Percentiles rank a stretch among this genome's conserved stretches.
Conservation (phyloP, 2,797 vertebrate species). For the Anabacerthia variegaticeps region DNA sequence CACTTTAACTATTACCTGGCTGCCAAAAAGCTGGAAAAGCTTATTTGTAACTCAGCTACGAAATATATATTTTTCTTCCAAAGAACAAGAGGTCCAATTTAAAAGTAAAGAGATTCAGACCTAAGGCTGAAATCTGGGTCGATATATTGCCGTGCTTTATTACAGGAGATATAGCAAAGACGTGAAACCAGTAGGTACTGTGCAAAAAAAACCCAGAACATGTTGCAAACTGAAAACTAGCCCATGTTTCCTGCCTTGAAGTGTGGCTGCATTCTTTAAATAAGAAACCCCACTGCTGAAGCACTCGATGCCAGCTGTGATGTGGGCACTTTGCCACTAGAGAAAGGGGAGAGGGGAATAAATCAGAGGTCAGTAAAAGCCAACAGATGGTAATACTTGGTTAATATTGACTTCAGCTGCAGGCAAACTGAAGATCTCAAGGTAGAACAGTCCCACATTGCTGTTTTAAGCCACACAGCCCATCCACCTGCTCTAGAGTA, state of each 20-base stretch:
- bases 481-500: slow-evolving; percentile 26
- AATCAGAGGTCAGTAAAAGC: slow-evolving; percentile 21
- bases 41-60: slow-evolving; percentile 40
- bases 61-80: neutral
- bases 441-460: neutral
- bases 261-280: neutral
- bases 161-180: neutral
- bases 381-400: slow-evolving; percentile 29
- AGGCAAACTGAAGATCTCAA: neutral
- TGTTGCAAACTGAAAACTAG: neutral
- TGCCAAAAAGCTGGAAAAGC: slow-evolving; percentile 69
- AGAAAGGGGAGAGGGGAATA: neutral
- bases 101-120: slow-evolving; percentile 16
- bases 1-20: slow-evolving; percentile 67
- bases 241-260: neutral
- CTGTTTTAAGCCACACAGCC: neutral
- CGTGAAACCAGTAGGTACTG: neutral
- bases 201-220: neutral
- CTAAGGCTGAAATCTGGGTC: neutral
- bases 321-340: neutral
- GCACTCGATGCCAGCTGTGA: neutral
- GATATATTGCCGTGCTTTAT: neutral
- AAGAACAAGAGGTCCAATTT: neutral
- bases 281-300: slow-evolving; percentile 2
- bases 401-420: slow-evolving; percentile 49